Evolutionary conservation across 1,140 invertebrate species (phyloP).

Genomic region (Drosophila seguyi): DNA sequence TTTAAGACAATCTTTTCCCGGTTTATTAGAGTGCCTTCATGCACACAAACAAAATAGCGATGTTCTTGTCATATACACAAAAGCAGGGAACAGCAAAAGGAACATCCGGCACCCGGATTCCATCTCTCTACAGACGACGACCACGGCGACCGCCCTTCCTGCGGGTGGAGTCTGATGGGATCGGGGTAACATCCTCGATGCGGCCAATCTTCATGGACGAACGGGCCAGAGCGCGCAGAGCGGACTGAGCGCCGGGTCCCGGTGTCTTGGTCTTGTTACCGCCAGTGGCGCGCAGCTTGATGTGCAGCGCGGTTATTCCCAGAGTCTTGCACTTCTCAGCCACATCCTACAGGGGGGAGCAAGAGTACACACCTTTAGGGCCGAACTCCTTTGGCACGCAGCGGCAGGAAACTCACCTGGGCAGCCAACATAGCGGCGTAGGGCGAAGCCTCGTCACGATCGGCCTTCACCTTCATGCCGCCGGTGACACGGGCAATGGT

Average conservation of each 20-base stretch:
- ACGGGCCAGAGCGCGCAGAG: slow-evolving; percentile 98
- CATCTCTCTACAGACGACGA: slow-evolving; percentile 94
- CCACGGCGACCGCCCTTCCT: slow-evolving; percentile 99
- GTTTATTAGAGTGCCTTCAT: slow-evolving; percentile 46
- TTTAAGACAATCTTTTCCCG: slow-evolving; percentile 31
- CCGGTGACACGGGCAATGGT: slow-evolving; percentile 99
- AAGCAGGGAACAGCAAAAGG: slow-evolving; percentile 26
- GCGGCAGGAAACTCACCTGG: slow-evolving; percentile 88
- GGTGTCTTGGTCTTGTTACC: slow-evolving; percentile 99
- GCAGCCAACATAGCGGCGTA: slow-evolving; percentile 99
- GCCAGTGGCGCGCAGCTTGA: slow-evolving; percentile 98
- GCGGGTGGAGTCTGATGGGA: slow-evolving; percentile 99
- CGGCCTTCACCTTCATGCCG: slow-evolving; percentile 99
- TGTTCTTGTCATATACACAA: slow-evolving; percentile 37
- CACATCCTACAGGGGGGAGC: slow-evolving; percentile 91
- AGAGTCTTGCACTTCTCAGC: slow-evolving; percentile 99
- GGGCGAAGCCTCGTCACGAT: slow-evolving; percentile 99
- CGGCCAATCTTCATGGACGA: slow-evolving; percentile 99
- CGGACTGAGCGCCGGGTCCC: slow-evolving; percentile 99
- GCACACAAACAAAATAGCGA: slow-evolving; percentile 30
- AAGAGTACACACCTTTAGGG: slow-evolving; percentile 1
- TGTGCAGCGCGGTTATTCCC: slow-evolving; percentile 99
- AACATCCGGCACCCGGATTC: slow-evolving; percentile 3
- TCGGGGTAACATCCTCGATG: slow-evolving; percentile 99
- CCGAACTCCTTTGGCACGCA: background rate